These are phyloP conservation scores for Embiotoca jacksoni DNA, from an alignment of 2,113 vertebrate genomes.

Conservation along the genomic window DNA sequence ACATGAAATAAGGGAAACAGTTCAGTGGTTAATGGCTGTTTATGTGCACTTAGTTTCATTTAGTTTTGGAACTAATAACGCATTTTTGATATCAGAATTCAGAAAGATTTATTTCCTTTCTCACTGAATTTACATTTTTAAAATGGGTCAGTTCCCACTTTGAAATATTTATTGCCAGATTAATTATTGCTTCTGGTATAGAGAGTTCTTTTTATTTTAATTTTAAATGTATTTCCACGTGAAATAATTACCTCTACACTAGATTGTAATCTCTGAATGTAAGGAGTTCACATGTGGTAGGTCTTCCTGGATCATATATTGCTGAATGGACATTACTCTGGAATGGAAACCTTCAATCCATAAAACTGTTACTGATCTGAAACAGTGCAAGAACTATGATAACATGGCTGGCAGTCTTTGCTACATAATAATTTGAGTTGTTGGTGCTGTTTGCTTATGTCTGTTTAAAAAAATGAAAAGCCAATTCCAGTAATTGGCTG, in stretches of 20 bases:
- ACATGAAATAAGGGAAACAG: neutral
- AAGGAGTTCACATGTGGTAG: too few species aligned
- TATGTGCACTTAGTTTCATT: too few species aligned
- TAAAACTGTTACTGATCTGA: neutral
- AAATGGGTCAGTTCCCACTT: conserved; percentile 6
- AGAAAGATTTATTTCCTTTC: neutral
- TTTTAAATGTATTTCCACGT: too few species aligned
- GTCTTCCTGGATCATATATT: too few species aligned
- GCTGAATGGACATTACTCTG: conserved; percentile 8
- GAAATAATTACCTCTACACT: neutral
- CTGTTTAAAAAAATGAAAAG: neutral
- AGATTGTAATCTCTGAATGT: neutral
- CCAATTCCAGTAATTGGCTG: neutral
- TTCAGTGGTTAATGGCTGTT: too few species aligned
- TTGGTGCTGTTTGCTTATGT: too few species aligned
- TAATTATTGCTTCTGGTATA: conserved; percentile 18
- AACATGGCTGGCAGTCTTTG: too few species aligned
- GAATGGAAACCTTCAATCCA: conserved; percentile 1
- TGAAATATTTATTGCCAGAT: conserved; percentile 40
- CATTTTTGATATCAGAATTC: neutral
- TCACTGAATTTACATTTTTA: neutral
- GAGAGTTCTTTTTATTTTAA: neutral
- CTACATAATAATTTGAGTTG: too few species aligned
- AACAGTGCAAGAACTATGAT: too few species aligned
- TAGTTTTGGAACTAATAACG: too few species aligned